phyloP scores from a whole-genome alignment of 2,888 invertebrate species.

The Melinaea menophilus region DNA sequence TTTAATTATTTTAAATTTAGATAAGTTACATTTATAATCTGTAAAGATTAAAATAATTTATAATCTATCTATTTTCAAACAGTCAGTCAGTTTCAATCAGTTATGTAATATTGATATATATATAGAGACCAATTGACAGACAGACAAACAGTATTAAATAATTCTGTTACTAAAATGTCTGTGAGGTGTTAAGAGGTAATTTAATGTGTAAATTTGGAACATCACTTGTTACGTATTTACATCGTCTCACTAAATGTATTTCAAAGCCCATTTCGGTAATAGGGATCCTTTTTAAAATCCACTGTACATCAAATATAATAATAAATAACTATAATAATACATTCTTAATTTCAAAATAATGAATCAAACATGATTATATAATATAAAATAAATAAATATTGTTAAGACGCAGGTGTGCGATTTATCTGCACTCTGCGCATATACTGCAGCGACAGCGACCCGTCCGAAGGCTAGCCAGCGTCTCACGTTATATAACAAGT shows the following conservation, averaged over 20 bases:
- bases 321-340: no score
- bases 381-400: neutral
- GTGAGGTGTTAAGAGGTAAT: constrained; percentile 45
- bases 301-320: no score
- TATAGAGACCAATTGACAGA: no score
- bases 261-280: constrained; percentile 2
- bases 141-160: neutral
- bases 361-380: neutral
- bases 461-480: constrained; percentile 53
- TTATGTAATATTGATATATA: no score
- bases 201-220: constrained; percentile 45
- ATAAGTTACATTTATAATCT: no score
- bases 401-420: constrained; percentile 4
- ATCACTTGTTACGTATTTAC: constrained; percentile 32
- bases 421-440: constrained; percentile 44
- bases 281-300: no score
- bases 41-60: no score
- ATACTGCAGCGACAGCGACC: constrained; percentile 57
- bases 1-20: neutral
- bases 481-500: constrained; percentile 49
- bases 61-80: no score
- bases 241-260: constrained; percentile 17
- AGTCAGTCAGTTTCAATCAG: no score
- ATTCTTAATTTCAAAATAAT: neutral
- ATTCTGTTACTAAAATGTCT: constrained; percentile 40